phyloP scores from a whole-genome alignment of 2,888 invertebrate genomes.

The Patella depressa region DNA sequence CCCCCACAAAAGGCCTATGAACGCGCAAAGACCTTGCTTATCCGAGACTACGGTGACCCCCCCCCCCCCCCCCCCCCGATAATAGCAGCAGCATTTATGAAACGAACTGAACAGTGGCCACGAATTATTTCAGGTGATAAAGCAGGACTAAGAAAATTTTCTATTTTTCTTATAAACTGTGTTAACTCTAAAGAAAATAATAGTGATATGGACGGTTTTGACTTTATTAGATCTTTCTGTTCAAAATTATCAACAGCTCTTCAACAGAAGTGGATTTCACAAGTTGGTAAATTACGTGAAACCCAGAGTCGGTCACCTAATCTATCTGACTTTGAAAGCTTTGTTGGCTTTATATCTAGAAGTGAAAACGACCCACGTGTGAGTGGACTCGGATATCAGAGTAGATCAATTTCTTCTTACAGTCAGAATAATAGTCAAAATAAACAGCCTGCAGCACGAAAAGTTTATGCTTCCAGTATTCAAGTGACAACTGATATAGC shows the following conservation, averaged over 20 bases:
- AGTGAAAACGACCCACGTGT: not conserved
- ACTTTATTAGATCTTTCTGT: not conserved
- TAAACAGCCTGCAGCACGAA: not conserved
- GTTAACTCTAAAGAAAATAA: not conserved
- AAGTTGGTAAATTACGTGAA: not conserved
- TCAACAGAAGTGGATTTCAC: not conserved
- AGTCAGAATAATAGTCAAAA: not conserved
- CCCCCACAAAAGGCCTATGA: not conserved
- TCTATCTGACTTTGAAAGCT: not conserved
- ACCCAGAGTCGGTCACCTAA: not conserved
- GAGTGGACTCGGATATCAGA: not conserved
- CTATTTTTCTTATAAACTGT: not conserved
- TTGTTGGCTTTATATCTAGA: not conserved
- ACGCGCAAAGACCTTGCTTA: not conserved
- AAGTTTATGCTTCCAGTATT: not conserved
- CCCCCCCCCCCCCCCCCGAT: too few relatives aligned
- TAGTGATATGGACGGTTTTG: not conserved
- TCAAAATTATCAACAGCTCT: not conserved
- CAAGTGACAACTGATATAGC: not conserved
- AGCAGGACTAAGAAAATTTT: not conserved
- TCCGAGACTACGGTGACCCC: not conserved
- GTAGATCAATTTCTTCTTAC: not conserved
- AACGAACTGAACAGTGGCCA: not conserved
- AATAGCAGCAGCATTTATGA: conserved; percentile 5
- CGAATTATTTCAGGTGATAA: not conserved